These are phyloP conservation scores for Tylochromis polylepis DNA, from an alignment of 2,113 vertebrate genomes.

Conservation along the genomic window DNA sequence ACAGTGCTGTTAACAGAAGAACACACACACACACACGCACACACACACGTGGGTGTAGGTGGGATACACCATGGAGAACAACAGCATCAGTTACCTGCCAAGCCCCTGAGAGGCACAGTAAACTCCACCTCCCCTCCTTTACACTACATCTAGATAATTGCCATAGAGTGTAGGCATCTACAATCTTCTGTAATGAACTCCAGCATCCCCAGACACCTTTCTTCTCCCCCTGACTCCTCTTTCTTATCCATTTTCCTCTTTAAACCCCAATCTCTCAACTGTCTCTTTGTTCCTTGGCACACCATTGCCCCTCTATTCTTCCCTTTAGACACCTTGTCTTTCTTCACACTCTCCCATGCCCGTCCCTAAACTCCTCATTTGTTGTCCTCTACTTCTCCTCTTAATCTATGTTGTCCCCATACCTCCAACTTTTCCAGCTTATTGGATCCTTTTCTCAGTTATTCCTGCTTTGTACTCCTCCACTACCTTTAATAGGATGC, in stretches of 20 bases:
- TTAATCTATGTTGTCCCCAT: background rate
- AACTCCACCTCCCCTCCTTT: background rate
- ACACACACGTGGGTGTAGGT: background rate
- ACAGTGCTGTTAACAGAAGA: background rate
- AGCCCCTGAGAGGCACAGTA: background rate
- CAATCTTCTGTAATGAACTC: slow-evolving; percentile 22
- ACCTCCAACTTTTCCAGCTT: background rate
- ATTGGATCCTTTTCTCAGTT: background rate
- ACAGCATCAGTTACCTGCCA: slow-evolving; percentile 40
- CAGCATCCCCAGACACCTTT: background rate
- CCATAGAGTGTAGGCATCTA: slow-evolving; percentile 9
- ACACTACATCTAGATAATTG: slow-evolving; percentile 26
- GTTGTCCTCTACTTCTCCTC: background rate
- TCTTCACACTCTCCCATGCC: background rate
- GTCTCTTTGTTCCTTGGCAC: background rate
- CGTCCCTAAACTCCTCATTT: background rate
- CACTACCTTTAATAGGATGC: background rate
- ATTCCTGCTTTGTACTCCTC: background rate
- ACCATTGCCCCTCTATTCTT: background rate
- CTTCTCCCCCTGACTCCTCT: background rate
- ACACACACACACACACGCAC: background rate
- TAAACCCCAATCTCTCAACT: background rate
- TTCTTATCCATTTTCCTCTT: background rate
- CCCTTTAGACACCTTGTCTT: background rate
- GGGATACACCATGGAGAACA: background rate